Percentiles rank a stretch among this genome's conserved stretches.
These are phyloP conservation scores for Austrofundulus limnaeus DNA, from an alignment of 2,113 vertebrate genomes.

Conservation along the genomic window DNA sequence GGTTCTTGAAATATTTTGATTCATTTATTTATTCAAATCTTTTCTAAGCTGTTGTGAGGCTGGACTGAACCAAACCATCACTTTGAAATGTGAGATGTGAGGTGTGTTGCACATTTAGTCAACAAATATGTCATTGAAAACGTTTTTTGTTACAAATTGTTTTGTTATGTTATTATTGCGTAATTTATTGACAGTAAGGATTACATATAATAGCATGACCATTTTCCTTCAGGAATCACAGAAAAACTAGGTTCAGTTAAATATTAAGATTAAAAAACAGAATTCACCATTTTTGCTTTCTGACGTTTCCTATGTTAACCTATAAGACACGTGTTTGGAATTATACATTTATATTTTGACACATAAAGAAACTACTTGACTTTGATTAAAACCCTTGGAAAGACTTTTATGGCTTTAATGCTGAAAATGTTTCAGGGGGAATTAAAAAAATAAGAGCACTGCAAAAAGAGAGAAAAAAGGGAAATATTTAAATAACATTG, in stretches of 20 bases:
- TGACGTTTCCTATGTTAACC: not conserved
- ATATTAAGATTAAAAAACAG: too few relatives aligned
- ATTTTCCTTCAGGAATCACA: slow-evolving; percentile 1
- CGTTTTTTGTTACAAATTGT: not conserved
- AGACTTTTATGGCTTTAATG: not conserved
- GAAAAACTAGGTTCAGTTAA: slow-evolving; percentile 11
- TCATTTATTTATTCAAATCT: too few relatives aligned
- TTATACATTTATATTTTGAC: slow-evolving; percentile 8
- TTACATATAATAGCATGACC: slow-evolving; percentile 4
- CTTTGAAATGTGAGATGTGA: too few relatives aligned
- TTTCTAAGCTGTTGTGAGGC: too few relatives aligned
- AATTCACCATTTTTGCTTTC: too few relatives aligned
- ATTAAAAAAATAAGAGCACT: slow-evolving; percentile 3
- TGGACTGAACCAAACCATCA: too few relatives aligned
- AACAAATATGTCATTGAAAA: not conserved
- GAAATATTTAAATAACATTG: too few relatives aligned
- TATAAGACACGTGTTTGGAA: not conserved
- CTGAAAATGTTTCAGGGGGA: not conserved
- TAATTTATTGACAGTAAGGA: slow-evolving; percentile 22
- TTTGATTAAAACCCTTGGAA: slow-evolving; percentile 3
- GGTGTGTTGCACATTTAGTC: not conserved
- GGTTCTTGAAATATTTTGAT: too few relatives aligned
- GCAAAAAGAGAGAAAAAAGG: slow-evolving; percentile 7
- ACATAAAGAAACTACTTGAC: slow-evolving; percentile 21
- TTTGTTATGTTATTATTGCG: not conserved